Percentiles rank a stretch among this genome's conserved stretches.
Evolutionary conservation across 2,113 vertebrate genomes (phyloP).

Genomic region (Falcunculus frontatus): DNA sequence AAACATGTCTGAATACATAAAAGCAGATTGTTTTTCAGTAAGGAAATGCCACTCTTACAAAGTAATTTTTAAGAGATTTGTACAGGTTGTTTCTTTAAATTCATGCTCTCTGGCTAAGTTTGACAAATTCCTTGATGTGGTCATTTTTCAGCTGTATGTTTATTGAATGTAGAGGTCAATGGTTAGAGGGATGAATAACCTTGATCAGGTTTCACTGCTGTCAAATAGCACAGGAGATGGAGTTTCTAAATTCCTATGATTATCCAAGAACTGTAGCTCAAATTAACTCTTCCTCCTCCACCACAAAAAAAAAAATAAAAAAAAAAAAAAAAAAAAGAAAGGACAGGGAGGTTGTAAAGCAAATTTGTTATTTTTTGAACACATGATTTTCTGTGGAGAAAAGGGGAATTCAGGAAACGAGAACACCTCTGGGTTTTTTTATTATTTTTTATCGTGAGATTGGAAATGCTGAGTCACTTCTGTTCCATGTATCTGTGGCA

Average conservation of each 20-base stretch:
- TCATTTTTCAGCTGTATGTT: background rate
- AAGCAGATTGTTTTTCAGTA: background rate
- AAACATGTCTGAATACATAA: background rate
- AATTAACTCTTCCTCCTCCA: background rate
- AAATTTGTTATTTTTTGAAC: background rate
- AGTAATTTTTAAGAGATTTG: background rate
- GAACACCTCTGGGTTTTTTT: background rate
- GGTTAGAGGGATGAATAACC: background rate
- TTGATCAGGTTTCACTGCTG: background rate
- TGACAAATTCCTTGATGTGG: background rate
- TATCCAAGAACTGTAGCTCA: background rate
- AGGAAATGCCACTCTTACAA: background rate
- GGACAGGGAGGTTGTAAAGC: rapidly evolving
- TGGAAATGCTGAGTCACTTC: background rate
- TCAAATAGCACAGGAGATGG: background rate
- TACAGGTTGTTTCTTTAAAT: background rate
- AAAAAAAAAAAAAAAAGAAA: no score
- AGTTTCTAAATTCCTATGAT: background rate
- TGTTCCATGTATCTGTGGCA: background rate
- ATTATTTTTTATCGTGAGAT: background rate
- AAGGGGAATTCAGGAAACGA: background rate
- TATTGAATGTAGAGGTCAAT: background rate
- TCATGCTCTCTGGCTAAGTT: background rate
- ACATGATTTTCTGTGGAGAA: background rate
- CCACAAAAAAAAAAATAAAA: background rate